These are phyloP conservation scores for Graphium colonna DNA, from an alignment of 2,888 invertebrate genomes.

Conservation along the genomic window DNA sequence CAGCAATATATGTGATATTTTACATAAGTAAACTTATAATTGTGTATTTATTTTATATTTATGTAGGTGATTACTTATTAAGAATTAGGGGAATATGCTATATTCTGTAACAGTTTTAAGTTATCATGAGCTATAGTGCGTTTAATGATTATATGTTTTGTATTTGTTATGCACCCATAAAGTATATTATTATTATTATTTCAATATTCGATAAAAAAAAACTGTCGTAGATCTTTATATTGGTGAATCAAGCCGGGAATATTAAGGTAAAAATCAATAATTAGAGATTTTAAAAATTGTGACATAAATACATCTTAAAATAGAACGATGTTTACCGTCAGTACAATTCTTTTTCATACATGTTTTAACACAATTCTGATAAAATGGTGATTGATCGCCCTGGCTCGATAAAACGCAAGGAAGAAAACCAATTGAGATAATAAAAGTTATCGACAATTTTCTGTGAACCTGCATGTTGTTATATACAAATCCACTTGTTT, in stretches of 20 bases:
- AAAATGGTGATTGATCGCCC: conserved; percentile 79
- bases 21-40: too few species aligned
- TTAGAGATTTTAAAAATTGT: background rate
- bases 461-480: conserved; percentile 6
- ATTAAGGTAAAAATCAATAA: background rate
- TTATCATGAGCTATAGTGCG: too few species aligned
- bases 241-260: background rate
- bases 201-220: background rate
- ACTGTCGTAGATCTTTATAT: background rate
- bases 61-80: too few species aligned
- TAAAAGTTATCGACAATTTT: background rate
- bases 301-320: background rate
- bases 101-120: too few species aligned
- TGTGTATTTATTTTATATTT: too few species aligned
- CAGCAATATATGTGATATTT: too few species aligned
- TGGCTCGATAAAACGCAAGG: conserved; percentile 42
- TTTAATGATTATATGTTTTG: too few species aligned
- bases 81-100: too few species aligned
- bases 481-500: background rate
- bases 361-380: conserved; percentile 73
- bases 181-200: background rate
- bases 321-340: conserved; percentile 54
- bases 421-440: conserved; percentile 20
- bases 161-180: too few species aligned
- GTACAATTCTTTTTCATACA: conserved; percentile 73